Conservation (phyloP, 2,113 vertebrate species). For the Bubalus kerabau region DNA sequence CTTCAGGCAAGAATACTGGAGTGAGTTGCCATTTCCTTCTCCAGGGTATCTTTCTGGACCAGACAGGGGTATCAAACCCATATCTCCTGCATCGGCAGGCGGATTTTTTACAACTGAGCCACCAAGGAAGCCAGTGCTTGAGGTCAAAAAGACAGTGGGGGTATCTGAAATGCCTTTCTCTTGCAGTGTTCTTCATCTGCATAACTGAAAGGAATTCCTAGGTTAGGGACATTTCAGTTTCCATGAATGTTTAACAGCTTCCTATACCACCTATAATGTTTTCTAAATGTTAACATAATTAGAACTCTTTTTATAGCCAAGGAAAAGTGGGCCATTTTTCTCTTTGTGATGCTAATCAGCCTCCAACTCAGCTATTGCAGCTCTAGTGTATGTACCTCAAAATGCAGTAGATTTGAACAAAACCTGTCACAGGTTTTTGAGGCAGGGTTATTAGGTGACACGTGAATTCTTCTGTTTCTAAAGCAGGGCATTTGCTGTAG, state of each 20-base stretch:
- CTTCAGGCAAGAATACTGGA: not conserved
- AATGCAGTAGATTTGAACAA: not conserved
- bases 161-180: not conserved
- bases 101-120: not conserved
- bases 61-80: not conserved
- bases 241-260: not conserved
- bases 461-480: not conserved
- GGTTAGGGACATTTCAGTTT: not conserved
- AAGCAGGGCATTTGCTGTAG: not conserved
- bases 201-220: not conserved
- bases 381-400: not conserved
- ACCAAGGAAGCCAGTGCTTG: not conserved
- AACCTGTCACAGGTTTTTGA: not conserved
- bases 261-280: not conserved
- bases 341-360: constrained; percentile 50
- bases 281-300: constrained; percentile 34
- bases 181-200: not conserved
- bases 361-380: not conserved
- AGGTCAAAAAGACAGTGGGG: not conserved
- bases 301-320: not conserved
- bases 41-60: not conserved
- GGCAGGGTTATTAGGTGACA: not conserved
- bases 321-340: constrained; percentile 2
- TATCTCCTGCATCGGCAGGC: not conserved
- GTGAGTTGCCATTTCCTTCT: not conserved